These are phyloP conservation scores for Poeciliopsis gracilis DNA, from an alignment of 2,797 vertebrate species.

Conservation along the genomic window DNA sequence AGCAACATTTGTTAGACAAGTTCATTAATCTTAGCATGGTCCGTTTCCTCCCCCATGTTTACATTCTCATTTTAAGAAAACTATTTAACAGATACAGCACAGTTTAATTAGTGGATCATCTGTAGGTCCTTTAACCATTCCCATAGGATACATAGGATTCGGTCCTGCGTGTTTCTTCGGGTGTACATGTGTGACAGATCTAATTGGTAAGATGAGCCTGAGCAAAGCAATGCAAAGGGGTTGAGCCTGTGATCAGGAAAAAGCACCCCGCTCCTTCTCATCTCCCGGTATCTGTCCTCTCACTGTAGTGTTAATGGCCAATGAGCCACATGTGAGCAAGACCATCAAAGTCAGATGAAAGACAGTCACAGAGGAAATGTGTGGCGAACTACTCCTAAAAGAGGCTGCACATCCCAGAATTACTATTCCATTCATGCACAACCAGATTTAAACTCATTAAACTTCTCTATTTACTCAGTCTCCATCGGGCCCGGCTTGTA, in stretches of 20 bases:
- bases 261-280: slow-evolving; percentile 31
- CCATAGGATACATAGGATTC: slow-evolving; percentile 65
- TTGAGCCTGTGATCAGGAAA: slow-evolving; percentile 59
- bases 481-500: slow-evolving; percentile 77
- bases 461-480: slow-evolving; percentile 83
- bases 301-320: slow-evolving; percentile 79
- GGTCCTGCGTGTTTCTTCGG: slow-evolving; percentile 64
- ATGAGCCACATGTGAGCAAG: slow-evolving; percentile 76
- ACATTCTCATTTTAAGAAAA: slow-evolving; percentile 56
- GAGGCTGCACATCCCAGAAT: slow-evolving; percentile 80
- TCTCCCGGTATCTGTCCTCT: slow-evolving; percentile 71
- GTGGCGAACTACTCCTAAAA: slow-evolving; percentile 80
- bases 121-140: slow-evolving; percentile 73
- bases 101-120: slow-evolving; percentile 81
- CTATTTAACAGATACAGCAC: slow-evolving; percentile 79
- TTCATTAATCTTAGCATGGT: slow-evolving; percentile 75
- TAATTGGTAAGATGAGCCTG: slow-evolving; percentile 78
- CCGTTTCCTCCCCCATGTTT: slow-evolving; percentile 64
- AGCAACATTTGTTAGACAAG: slow-evolving; percentile 80
- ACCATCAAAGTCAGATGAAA: slow-evolving; percentile 86
- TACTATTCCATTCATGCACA: slow-evolving; percentile 78
- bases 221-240: slow-evolving; percentile 45
- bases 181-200: slow-evolving; percentile 64
- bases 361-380: slow-evolving; percentile 80
- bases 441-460: slow-evolving; percentile 81